These are phyloP conservation scores for Tympanoctomys barrerae DNA, from an alignment of 2,797 vertebrate genomes.

Conservation along the genomic window DNA sequence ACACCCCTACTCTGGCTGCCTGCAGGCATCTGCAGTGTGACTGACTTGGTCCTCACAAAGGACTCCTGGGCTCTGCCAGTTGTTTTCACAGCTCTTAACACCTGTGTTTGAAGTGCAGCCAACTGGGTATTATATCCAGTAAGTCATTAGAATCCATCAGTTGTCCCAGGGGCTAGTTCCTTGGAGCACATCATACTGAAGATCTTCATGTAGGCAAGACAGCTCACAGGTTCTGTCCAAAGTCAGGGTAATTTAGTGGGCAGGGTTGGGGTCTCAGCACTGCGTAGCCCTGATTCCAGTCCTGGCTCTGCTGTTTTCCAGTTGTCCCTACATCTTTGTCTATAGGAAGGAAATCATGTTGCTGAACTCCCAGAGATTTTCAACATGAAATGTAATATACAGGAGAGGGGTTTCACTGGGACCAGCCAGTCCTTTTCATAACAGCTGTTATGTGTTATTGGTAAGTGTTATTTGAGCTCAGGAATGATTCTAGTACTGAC, in stretches of 20 bases:
- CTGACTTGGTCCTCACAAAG: constrained; percentile 47
- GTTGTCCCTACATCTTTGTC: background rate
- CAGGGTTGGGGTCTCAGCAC: background rate
- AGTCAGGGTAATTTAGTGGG: background rate
- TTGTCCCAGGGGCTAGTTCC: background rate
- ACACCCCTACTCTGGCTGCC: background rate
- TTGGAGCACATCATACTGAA: background rate
- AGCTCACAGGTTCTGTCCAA: background rate
- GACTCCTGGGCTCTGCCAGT: background rate
- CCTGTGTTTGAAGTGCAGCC: constrained; percentile 42
- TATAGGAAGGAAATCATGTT: background rate
- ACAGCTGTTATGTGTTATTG: background rate
- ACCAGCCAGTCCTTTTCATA: background rate
- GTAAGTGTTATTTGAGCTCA: constrained; percentile 7
- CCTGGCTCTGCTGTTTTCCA: background rate
- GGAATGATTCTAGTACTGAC: background rate
- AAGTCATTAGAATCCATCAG: constrained; percentile 56
- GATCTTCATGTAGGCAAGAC: background rate
- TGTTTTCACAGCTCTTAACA: background rate
- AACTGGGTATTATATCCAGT: background rate
- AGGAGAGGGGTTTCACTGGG: background rate
- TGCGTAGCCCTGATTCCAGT: background rate
- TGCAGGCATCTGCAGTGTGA: background rate
- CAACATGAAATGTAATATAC: background rate
- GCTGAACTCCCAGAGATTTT: background rate